phyloP scores from a whole-genome alignment of 2,113 vertebrate species.

The Vulpes lagopus region DNA sequence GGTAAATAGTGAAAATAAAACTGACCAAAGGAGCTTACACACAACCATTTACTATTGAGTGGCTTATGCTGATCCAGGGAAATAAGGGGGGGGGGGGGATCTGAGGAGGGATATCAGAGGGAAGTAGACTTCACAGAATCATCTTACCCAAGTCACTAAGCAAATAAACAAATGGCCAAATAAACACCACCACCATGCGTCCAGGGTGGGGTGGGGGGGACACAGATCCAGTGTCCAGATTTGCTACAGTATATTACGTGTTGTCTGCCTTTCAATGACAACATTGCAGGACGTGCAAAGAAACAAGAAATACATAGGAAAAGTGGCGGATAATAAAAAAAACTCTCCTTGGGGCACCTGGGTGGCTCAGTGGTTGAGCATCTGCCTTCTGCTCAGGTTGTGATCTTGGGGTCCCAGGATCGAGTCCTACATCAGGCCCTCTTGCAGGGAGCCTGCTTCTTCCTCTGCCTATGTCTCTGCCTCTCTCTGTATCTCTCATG shows the following conservation, averaged over 20 bases:
- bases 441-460: too few species aligned
- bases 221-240: neutral
- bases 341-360: neutral
- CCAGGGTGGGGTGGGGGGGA: accelerated
- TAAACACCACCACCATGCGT: neutral
- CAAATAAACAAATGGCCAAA: neutral
- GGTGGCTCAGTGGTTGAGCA: too few species aligned
- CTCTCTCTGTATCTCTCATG: too few species aligned
- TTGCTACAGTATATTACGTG: neutral
- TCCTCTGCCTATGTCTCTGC: too few species aligned
- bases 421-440: too few species aligned
- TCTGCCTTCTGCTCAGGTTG: too few species aligned
- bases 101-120: neutral
- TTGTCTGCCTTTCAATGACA: neutral
- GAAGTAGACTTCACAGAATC: neutral
- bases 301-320: neutral
- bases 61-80: neutral
- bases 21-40: slow-evolving; percentile 1
- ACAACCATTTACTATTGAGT: neutral
- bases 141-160: neutral
- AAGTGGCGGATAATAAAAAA: slow-evolving; percentile 8
- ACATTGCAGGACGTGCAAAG: neutral
- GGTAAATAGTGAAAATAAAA: slow-evolving; percentile 18
- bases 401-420: too few species aligned
- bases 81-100: neutral